Evolutionary conservation across 2,797 vertebrate genomes (phyloP).

Genomic region (Sebastes steindachneri): DNA sequence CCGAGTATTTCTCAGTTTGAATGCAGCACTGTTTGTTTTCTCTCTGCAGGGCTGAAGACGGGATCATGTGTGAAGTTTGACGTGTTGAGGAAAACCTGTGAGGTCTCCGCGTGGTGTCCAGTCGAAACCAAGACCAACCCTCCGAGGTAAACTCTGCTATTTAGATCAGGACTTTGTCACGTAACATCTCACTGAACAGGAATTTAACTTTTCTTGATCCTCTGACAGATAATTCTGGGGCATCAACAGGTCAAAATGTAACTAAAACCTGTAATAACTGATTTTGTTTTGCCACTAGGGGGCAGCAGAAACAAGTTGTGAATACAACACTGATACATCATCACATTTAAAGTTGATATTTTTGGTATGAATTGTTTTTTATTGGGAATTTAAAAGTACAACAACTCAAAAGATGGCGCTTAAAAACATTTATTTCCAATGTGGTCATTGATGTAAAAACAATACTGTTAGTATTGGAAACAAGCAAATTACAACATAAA

Average conservation of each 20-base stretch:
- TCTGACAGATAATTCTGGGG: not conserved
- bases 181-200: not conserved
- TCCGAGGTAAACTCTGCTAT: conserved; percentile 65
- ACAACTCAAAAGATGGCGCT: not conserved
- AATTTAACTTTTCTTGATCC: not conserved
- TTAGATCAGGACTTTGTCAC: not conserved
- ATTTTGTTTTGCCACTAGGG: not conserved
- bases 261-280: not conserved
- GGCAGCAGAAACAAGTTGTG: too few species aligned
- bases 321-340: too few species aligned
- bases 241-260: not conserved
- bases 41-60: conserved; percentile 83
- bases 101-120: conserved; percentile 87
- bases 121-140: conserved; percentile 70
- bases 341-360: too few species aligned
- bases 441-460: too few species aligned
- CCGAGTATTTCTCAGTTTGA: not conserved
- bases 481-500: too few species aligned
- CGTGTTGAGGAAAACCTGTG: conserved; percentile 79
- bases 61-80: conserved; percentile 84
- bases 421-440: too few species aligned
- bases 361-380: too few species aligned
- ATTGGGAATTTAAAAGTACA: not conserved
- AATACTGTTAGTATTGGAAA: too few species aligned
- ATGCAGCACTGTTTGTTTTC: not conserved